Conservation (phyloP, 2,113 vertebrate genomes). For the Sylvia atricapilla region DNA sequence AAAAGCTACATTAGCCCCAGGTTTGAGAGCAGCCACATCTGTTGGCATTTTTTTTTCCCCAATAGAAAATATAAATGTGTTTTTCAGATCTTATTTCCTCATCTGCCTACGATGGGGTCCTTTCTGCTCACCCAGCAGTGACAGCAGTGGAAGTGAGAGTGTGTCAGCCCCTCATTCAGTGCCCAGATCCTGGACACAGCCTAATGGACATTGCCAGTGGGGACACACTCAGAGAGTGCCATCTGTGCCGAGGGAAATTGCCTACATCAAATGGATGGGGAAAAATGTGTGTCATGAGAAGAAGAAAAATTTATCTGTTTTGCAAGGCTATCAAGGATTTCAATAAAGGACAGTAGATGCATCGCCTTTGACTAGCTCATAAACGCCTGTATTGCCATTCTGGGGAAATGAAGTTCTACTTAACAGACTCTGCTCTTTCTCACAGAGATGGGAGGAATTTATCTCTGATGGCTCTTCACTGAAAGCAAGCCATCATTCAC, state of each 20-base stretch:
- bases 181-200: neutral
- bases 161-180: neutral
- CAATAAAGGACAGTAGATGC: neutral
- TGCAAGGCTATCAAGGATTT: slow-evolving; percentile 10
- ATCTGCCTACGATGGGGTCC: neutral
- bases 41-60: neutral
- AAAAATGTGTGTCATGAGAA: neutral
- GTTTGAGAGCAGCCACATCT: neutral
- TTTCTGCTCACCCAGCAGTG: neutral
- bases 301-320: neutral
- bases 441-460: neutral
- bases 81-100: neutral
- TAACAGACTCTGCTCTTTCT: neutral
- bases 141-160: neutral
- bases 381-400: neutral
- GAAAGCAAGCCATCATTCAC: slow-evolving; percentile 2
- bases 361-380: neutral
- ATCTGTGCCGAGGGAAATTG: neutral
- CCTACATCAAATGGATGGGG: neutral
- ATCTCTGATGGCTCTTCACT: neutral
- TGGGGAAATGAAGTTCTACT: neutral
- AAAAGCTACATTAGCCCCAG: slow-evolving; percentile 3
- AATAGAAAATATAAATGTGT: neutral
- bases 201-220: neutral
- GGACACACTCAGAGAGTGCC: neutral